Percentiles rank a stretch among this genome's conserved stretches.
Conservation (phyloP, 2,797 vertebrate genomes). For the Schizothorax lantsangensis region DNA sequence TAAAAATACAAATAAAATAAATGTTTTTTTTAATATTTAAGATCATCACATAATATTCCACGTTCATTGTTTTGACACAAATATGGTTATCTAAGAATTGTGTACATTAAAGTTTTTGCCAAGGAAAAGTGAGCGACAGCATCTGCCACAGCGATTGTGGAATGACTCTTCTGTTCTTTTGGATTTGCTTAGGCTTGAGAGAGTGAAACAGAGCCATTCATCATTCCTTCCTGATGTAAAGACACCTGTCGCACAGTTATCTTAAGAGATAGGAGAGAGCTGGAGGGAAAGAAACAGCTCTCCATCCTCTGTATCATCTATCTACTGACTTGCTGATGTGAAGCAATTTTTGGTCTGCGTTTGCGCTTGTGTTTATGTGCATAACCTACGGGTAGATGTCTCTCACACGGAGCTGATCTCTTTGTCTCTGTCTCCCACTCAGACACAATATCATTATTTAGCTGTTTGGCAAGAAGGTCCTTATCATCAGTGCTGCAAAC, state of each 20-base stretch:
- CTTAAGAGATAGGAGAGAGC: conserved; percentile 38
- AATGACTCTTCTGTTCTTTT: conserved; percentile 18
- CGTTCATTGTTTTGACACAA: background rate
- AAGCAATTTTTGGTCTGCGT: conserved; percentile 63
- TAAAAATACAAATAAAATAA: background rate
- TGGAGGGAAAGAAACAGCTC: conserved; percentile 32
- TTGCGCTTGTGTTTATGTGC: conserved; percentile 34
- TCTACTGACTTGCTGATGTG: conserved; percentile 72
- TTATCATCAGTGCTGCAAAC: conserved; percentile 51
- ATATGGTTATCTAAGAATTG: background rate
- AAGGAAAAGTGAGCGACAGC: background rate
- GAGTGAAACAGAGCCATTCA: conserved; percentile 74
- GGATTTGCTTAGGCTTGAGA: conserved; percentile 47
- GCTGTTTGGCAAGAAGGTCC: conserved; percentile 72
- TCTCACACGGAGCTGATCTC: conserved; percentile 77
- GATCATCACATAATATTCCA: background rate
- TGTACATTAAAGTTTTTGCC: conserved; percentile 1
- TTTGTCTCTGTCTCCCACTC: conserved; percentile 71
- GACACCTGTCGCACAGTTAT: conserved; percentile 73
- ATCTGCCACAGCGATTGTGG: background rate
- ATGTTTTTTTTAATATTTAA: background rate
- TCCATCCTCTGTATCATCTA: conserved; percentile 40
- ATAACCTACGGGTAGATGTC: conserved; percentile 71
- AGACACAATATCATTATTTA: conserved; percentile 75
- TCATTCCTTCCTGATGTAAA: conserved; percentile 70